Percentiles rank a stretch among this genome's conserved stretches.
These are phyloP conservation scores for Eupeodes corollae DNA, from an alignment of 1,140 invertebrate genomes.

Conservation along the genomic window DNA sequence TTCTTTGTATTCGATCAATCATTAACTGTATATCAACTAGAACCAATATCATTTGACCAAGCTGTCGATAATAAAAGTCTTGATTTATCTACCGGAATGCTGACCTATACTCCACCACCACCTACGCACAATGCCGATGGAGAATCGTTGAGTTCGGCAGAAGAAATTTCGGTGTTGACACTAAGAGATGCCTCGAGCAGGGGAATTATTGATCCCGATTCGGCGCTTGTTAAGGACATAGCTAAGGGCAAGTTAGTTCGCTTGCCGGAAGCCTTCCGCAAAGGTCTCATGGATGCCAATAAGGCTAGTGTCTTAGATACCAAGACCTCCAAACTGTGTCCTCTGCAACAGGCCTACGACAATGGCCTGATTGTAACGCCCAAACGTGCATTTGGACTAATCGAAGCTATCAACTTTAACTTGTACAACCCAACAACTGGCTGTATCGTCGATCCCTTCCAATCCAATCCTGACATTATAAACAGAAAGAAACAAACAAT, in stretches of 20 bases:
- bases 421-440: slow-evolving; percentile 73
- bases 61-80: slow-evolving; percentile 62
- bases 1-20: slow-evolving; percentile 65
- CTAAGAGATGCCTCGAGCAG: slow-evolving; percentile 72
- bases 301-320: slow-evolving; percentile 75
- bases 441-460: slow-evolving; percentile 67
- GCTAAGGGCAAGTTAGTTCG: slow-evolving; percentile 70
- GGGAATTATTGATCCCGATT: slow-evolving; percentile 77
- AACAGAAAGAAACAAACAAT: slow-evolving; percentile 56
- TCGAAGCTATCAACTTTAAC: slow-evolving; percentile 70
- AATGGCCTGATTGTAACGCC: slow-evolving; percentile 63
- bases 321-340: slow-evolving; percentile 65
- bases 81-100: slow-evolving; percentile 58
- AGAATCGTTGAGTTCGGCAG: neutral
- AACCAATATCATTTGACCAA: slow-evolving; percentile 64
- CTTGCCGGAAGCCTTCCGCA: slow-evolving; percentile 72
- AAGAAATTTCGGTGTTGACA: slow-evolving; percentile 48
- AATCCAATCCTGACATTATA: slow-evolving; percentile 52
- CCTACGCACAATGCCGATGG: neutral
- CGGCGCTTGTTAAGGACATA: slow-evolving; percentile 77
- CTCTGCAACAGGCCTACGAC: slow-evolving; percentile 61
- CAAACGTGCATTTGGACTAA: slow-evolving; percentile 61
- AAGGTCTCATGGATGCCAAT: slow-evolving; percentile 76
- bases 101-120: slow-evolving; percentile 61
- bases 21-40: slow-evolving; percentile 53